Base-by-base conservation (phyloP, 1,140 invertebrate genomes). In the Armadillidium nasatum region DNA sequence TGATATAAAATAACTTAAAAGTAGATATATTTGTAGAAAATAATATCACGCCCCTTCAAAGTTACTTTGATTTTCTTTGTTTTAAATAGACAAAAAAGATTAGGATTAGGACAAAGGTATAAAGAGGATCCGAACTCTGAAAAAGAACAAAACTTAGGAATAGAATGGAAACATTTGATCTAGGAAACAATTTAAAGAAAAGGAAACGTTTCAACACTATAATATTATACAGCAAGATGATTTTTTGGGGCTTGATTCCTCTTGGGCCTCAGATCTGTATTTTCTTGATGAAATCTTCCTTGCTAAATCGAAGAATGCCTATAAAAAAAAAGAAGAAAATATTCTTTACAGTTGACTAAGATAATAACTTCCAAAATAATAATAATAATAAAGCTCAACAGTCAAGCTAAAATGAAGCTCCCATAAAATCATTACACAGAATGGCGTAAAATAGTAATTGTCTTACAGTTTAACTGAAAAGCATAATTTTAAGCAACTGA, bases 251-350 rank as follows among this genome's bases (percentile, higher is more conserved):
- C 73, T 77, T 23, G 75, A 66, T 44, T 78, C 79, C 0, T 73
- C 76, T 50, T 76, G 79, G 67, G 76, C 76, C 72, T 78, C 79
- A 46, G 79, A 46, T 68, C 77, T 77, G 21, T 78, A 76, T 73
- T 88, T 88, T 44, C 85, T 83, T 80, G 84, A 83, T 44, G 85
- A 80, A 73, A 88, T 88, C 77, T 86, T 85, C 69, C 86, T 82
- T 84, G 87, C 86, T 75, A 88, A 83, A 81, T 88, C 87, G 79
- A 85, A 87, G 81, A 87, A 88, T 44, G 87, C 87, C 86, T 87
- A n/a, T n/a, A n/a, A n/a, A n/a, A n/a, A 81, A 6, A 84, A 83
- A 68, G 71, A 10, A 46, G 73, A 10, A 60, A 67, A 9, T 45
- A n/a, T 7, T 23, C 11, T 73, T 60, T 50, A 44, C 19, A 19